Conservation (phyloP, 2,888 invertebrate species). For the Kuschelorhynchus macadamiae region DNA sequence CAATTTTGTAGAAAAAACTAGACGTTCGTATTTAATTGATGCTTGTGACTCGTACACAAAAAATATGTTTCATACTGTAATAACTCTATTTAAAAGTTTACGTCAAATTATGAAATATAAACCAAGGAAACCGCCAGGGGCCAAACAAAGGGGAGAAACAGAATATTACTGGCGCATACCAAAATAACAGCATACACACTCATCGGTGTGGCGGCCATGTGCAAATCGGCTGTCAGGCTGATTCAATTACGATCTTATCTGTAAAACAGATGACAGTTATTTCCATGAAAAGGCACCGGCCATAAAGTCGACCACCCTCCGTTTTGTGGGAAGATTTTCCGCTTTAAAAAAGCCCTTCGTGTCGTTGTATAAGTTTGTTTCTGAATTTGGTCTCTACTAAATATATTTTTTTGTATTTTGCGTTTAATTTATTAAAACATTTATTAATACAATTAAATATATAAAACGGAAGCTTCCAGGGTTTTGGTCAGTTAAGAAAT, state of each 20-base stretch:
- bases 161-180: constrained; percentile 31
- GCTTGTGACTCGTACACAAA: no score
- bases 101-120: no score
- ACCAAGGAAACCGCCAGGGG: constrained; percentile 4
- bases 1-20: no score
- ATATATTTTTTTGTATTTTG: no score
- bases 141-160: constrained; percentile 22
- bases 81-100: no score
- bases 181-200: constrained; percentile 49
- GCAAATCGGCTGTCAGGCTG: constrained; percentile 70
- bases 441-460: no score
- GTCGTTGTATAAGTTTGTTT: constrained; percentile 1
- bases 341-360: constrained; percentile 2
- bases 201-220: constrained; percentile 65
- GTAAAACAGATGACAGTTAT: constrained; percentile 71
- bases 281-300: constrained; percentile 69
- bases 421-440: no score
- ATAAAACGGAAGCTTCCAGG: no score
- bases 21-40: no score
- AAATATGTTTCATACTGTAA: no score
- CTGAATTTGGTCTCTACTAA: no score
- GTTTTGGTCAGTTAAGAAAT: no score
- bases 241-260: constrained; percentile 71
- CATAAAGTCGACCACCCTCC: constrained; percentile 63
- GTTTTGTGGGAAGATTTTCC: constrained; percentile 50